Percentiles rank a stretch among this genome's conserved stretches.
Evolutionary conservation across 2,888 invertebrate genomes (phyloP).

Genomic region (Elgonia sp.): DNA sequence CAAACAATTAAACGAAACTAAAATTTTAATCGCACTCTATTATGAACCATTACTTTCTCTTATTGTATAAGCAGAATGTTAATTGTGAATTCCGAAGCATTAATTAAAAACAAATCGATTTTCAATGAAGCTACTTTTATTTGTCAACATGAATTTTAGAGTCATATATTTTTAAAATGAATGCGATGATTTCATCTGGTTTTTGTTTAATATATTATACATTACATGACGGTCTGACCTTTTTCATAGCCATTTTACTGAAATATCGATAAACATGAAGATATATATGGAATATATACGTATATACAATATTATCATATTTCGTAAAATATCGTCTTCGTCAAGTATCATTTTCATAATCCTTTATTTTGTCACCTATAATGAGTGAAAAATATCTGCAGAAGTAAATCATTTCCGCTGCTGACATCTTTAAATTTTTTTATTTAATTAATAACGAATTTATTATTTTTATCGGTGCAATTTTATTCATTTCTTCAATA

Average conservation of each 20-base stretch:
- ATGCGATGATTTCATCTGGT: constrained; percentile 28
- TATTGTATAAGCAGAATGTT: no score
- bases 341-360: constrained; percentile 25
- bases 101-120: background rate
- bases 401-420: constrained; percentile 46
- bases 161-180: constrained; percentile 32
- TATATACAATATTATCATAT: no score
- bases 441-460: constrained; percentile 18
- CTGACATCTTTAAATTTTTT: constrained; percentile 51
- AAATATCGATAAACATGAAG: constrained; percentile 56
- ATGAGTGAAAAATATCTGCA: constrained; percentile 47
- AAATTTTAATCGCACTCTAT: background rate
- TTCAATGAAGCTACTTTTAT: constrained; percentile 4
- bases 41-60: no score
- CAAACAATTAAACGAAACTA: no score
- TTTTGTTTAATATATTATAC: constrained; percentile 33
- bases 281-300: constrained; percentile 39
- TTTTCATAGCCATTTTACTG: constrained; percentile 54
- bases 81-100: background rate
- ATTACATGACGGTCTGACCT: constrained; percentile 46
- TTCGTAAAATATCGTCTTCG: no score
- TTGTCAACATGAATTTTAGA: constrained; percentile 10
- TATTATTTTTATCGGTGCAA: constrained; percentile 27
- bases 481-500: background rate
- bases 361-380: constrained; percentile 19